phyloP scores from a whole-genome alignment of 2,113 vertebrate species.

The Sinocyclocheilus anshuiensis region DNA sequence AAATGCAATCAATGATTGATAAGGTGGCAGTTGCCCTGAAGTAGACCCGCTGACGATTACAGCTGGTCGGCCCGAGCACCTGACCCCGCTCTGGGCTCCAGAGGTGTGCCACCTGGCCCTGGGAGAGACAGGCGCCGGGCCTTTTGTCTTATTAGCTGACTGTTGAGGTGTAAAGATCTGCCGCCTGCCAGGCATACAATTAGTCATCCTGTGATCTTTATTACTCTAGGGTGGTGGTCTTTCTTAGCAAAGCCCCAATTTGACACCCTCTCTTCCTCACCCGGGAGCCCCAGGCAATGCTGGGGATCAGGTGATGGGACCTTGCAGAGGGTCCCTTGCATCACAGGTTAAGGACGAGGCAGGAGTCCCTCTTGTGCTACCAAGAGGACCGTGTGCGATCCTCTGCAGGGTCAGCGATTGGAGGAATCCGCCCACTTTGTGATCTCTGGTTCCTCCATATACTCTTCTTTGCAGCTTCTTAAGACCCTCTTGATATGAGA shows the following conservation, averaged over 20 bases:
- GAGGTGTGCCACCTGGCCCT: constrained; percentile 39
- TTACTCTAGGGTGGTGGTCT: constrained; percentile 48
- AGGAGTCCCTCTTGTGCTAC: constrained; percentile 3
- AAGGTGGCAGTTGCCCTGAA: constrained; percentile 35
- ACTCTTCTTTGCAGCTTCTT: neutral
- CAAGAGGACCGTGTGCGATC: constrained; percentile 5
- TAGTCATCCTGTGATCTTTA: constrained; percentile 56
- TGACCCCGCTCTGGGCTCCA: constrained; percentile 30
- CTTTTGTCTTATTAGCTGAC: constrained; percentile 47
- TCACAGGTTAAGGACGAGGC: constrained; percentile 30
- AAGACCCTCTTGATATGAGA: neutral
- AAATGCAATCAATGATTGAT: constrained; percentile 51
- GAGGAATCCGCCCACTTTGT: neutral
- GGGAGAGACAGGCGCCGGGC: constrained; percentile 26
- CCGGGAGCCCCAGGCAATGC: constrained; percentile 7
- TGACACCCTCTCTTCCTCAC: constrained; percentile 22
- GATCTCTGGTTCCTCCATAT: neutral
- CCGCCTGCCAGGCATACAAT: constrained; percentile 38
- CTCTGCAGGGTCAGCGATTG: neutral
- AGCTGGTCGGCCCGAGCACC: neutral
- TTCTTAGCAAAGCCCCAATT: constrained; percentile 21
- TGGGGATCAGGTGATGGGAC: constrained; percentile 23
- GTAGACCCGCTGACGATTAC: constrained; percentile 38
- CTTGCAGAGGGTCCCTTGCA: constrained; percentile 4
- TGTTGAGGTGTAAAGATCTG: constrained; percentile 39